Evolutionary conservation across 64 coral and sea anemone species (phyloP).

Genomic region (Montipora cactus): DNA sequence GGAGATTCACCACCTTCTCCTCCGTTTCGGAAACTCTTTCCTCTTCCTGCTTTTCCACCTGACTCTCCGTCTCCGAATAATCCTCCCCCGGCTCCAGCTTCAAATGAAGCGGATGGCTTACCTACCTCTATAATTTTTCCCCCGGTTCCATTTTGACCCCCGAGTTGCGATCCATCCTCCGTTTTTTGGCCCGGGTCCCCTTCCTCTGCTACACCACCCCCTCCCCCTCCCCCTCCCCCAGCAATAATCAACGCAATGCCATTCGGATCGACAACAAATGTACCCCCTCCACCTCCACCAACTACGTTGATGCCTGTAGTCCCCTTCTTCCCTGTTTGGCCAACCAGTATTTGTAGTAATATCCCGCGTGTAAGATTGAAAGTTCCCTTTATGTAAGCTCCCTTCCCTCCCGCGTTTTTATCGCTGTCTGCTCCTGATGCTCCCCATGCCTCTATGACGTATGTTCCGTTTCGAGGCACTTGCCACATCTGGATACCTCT

Average conservation of each 20-base stretch:
- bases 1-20: slow-evolving; percentile 48
- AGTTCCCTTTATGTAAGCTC: slow-evolving; percentile 71
- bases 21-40: slow-evolving; percentile 44
- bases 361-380: slow-evolving; percentile 47
- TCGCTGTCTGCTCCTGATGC: slow-evolving; percentile 64
- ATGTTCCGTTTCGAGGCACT: slow-evolving; percentile 66
- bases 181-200: slow-evolving; percentile 58
- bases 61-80: slow-evolving; percentile 49
- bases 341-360: slow-evolving; percentile 65
- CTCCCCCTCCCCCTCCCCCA: slow-evolving; percentile 51
- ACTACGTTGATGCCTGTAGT: not conserved
- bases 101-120: not conserved
- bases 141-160: slow-evolving; percentile 12
- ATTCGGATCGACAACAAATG: slow-evolving; percentile 52
- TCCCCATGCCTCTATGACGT: slow-evolving; percentile 74
- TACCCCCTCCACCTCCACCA: slow-evolving; percentile 84
- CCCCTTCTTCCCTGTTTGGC: slow-evolving; percentile 38
- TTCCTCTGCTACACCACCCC: not conserved
- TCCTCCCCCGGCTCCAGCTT: slow-evolving; percentile 55
- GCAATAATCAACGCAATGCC: slow-evolving; percentile 61
- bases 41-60: not conserved
- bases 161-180: slow-evolving; percentile 31
- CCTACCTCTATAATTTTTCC: slow-evolving; percentile 19
- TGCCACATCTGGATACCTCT: slow-evolving; percentile 72
- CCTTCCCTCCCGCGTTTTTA: slow-evolving; percentile 29